Base-by-base conservation (phyloP, 2,113 vertebrate genomes). In the Ciconia boyciana region DNA sequence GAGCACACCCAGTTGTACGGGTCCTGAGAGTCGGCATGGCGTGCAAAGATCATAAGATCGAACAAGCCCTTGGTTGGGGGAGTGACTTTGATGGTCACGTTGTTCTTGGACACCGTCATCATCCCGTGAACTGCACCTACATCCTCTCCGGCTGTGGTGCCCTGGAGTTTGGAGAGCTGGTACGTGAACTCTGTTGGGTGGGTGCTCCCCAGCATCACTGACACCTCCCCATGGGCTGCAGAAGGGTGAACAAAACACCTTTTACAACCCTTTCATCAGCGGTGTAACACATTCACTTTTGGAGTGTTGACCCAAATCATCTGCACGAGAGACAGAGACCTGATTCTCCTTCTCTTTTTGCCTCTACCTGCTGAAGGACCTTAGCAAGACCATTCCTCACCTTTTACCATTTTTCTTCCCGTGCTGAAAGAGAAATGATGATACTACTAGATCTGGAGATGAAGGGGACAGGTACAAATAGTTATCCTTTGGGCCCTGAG, bases 21-120 rank as follows among this genome's bases (percentile, higher is more conserved):
- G 2, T 96, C 89, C 52, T 87, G 72, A 49, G 97, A 90, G 6
- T 83, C 60, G 3, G 97, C 94, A 0, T 94, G 96, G 22, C 98
- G 96, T 1, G 98, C 98, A 1, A 99, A 99, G 87, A 99, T 95
- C 96, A 98, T 98, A 31, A 99, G 96, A 39, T 98, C 97, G 0
- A 98, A 99, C 14, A 94, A 87, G 20, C 98, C 98, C 17, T 89
- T 26, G 0, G 95, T 17, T 4, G 98, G 98, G 1, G 98, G 98
- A 46, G 97, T 96, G 34, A 99, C 96, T 81, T 97, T 93, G 39
- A 99, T 96, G 85, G 96, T 98, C 98, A 98, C 96, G 61, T 90
- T 97, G 7, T 93, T 95, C 52, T 96, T 91, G 3, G 97, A 97
- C 75, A 98, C 92, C 0, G 71, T 98, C 41, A 98, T 93, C 81